Evolutionary conservation across 2,113 vertebrate species (phyloP).

Genomic region (Pongo pygmaeus): DNA sequence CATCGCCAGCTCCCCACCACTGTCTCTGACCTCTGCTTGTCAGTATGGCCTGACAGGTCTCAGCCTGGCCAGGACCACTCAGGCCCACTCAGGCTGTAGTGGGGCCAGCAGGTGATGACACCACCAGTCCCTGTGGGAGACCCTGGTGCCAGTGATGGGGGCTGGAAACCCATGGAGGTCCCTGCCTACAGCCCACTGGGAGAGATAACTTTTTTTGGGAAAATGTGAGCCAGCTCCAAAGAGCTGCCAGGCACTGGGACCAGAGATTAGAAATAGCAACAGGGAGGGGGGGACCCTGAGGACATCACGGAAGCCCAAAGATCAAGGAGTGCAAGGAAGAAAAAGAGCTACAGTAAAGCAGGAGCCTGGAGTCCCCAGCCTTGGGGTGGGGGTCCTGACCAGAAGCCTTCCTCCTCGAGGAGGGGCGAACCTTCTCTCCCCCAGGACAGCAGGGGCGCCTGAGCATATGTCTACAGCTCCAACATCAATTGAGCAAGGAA

Average conservation of each 20-base stretch:
- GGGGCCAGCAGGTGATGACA: neutral
- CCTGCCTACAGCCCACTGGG: neutral
- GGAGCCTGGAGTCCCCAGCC: neutral
- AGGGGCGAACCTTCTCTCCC: neutral
- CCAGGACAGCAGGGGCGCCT: neutral
- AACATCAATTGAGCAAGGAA: neutral
- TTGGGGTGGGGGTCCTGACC: neutral
- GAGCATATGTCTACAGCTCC: neutral
- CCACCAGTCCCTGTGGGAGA: neutral
- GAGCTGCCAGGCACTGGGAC: slow-evolving; percentile 65
- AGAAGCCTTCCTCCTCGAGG: neutral
- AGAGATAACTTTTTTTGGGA: neutral
- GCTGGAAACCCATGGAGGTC: neutral
- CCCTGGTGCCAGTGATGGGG: neutral
- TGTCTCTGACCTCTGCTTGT: neutral
- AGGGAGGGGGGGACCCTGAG: slow-evolving; percentile 55
- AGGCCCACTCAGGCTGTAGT: neutral
- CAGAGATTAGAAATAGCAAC: slow-evolving; percentile 49
- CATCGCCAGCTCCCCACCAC: neutral
- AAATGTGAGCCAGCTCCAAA: slow-evolving; percentile 35
- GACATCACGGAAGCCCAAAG: slow-evolving; percentile 61
- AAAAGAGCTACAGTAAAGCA: neutral
- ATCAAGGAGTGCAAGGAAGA: neutral
- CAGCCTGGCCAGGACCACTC: neutral
- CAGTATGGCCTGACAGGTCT: neutral